Conservation (phyloP, 2,797 vertebrate genomes). For the Crax fasciolata region DNA sequence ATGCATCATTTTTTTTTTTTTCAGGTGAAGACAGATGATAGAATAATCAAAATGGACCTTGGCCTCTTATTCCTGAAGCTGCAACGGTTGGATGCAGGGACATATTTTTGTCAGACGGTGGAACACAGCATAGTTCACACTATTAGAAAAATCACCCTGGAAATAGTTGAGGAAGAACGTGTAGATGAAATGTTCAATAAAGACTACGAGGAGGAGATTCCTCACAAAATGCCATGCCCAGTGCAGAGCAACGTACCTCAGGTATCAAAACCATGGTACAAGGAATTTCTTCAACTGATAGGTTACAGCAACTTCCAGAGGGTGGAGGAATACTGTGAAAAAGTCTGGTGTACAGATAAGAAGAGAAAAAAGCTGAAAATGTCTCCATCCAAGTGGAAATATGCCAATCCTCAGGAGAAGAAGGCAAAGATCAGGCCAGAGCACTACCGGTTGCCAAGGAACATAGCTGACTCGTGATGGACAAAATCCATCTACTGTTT, state of each 20-base stretch:
- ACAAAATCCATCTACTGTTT: not conserved
- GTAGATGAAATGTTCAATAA: conserved; percentile 88
- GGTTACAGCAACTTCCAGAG: conserved; percentile 94
- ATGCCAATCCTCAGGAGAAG: conserved; percentile 85
- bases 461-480: conserved; percentile 87
- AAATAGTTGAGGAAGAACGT: conserved; percentile 89
- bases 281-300: conserved; percentile 96
- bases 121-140: conserved; percentile 95
- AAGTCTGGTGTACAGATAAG: conserved; percentile 95
- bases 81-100: conserved; percentile 88
- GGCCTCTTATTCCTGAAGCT: conserved; percentile 92
- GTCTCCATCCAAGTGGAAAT: conserved; percentile 89
- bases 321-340: conserved; percentile 97
- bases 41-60: conserved; percentile 90
- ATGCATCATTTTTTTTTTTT: not conserved
- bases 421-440: conserved; percentile 84
- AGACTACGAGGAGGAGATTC: conserved; percentile 79
- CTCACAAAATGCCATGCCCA: conserved; percentile 81
- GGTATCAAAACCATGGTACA: conserved; percentile 90
- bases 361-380: conserved; percentile 92
- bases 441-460: conserved; percentile 90
- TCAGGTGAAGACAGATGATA: conserved; percentile 91
- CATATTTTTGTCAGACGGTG: conserved; percentile 94
- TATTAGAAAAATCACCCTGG: conserved; percentile 88
- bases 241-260: conserved; percentile 83